These are phyloP conservation scores for Myocastor coypus DNA, from an alignment of 2,113 vertebrate species.

Conservation along the genomic window DNA sequence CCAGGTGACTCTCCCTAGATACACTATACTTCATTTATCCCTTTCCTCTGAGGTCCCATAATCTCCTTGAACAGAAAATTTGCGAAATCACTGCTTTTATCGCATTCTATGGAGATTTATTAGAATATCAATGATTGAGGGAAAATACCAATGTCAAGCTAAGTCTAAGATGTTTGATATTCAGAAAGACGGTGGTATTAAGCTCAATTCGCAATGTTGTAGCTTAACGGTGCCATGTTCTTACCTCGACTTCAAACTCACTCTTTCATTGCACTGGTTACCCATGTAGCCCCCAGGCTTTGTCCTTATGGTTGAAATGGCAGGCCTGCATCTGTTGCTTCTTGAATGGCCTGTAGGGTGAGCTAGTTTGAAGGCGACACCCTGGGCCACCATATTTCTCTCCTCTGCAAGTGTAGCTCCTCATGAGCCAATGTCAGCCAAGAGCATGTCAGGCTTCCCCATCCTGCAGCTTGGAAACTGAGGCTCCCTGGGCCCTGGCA, in stretches of 20 bases:
- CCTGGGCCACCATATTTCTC: background rate
- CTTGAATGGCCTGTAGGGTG: background rate
- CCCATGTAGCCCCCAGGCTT: background rate
- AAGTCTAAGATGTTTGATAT: no score
- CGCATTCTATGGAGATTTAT: no score
- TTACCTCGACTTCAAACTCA: background rate
- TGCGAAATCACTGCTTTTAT: no score
- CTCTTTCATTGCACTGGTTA: background rate
- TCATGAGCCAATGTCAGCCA: background rate
- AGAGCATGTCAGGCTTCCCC: background rate
- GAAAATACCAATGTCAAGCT: no score
- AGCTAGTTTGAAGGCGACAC: background rate
- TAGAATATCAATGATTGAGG: no score
- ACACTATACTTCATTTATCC: no score
- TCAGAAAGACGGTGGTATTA: no score
- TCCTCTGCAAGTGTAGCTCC: background rate
- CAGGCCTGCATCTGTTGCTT: background rate
- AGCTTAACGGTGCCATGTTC: background rate
- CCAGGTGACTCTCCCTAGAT: no score
- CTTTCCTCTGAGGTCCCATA: no score
- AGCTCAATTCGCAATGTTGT: no score
- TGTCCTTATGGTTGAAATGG: background rate
- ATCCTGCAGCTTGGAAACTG: background rate
- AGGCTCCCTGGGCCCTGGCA: background rate
- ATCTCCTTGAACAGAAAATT: no score